Evolutionary conservation across 2,113 vertebrate genomes (phyloP), one percentile per base, ranked within the genome.

Genomic region (Crotalus horridus): DNA sequence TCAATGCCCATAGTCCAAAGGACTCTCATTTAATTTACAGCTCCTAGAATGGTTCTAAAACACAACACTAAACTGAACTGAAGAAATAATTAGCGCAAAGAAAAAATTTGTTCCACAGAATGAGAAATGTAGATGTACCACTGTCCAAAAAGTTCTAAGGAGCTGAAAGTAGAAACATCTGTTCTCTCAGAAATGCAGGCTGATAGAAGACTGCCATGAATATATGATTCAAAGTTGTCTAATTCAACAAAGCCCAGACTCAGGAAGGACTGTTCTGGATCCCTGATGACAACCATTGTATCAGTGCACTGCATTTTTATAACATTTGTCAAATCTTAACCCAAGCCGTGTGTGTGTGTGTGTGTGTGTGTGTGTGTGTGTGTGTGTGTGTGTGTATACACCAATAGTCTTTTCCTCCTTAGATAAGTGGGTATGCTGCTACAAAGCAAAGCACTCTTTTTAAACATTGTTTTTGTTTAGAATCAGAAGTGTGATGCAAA

Each of bases 51-150:
- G 94, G 89, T 90, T 93, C 90, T 24, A 88, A 29, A 91, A 87
- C 86, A 89, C 53, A 88, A 33, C 29, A 12, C 46, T 88, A 56
- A n/a, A 55, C 0, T 58, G 53, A 58, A 33, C 4, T 81, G 61
- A 81, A 26, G 15, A 21, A 90, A 94, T 91, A 93, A 93, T 46
- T 94, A 53, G 89, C 91, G 94, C 2, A 91, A 89, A 58, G 86
- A 46, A 69, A 93, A 85, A 33, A 43, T 6, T 87, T 88, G 8
- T 93, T n/a, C 85, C 88, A 90, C 43, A 53, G 53, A 85, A 46
- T 88, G 85, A 55, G 89, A 87, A 91, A 88, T 88, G 39, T 86
- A 55, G n/a, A 26, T 39, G 3, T 8, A 92, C 10, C 92, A 89
- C 93, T 39, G 6, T 81, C 69, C 6, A 26, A 43, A 91, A 56